phyloP scores from a whole-genome alignment of 2,113 vertebrate genomes.

The Opisthocomus hoazin region DNA sequence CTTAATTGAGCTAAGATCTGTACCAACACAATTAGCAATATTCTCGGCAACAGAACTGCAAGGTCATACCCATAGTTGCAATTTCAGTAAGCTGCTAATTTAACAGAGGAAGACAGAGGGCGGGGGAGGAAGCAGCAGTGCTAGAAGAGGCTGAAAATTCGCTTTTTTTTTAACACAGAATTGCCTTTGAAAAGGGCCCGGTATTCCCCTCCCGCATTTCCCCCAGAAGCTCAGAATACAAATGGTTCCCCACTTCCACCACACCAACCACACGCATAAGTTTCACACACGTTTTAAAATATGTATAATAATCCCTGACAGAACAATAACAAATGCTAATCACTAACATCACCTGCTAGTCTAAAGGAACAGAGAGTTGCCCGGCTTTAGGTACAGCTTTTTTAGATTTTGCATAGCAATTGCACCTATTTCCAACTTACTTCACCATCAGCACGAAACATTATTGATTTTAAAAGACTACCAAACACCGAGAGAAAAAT shows the following conservation, averaged over 20 bases:
- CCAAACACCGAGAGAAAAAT: neutral
- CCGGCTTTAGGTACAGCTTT: neutral
- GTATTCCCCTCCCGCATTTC: neutral
- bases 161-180: neutral
- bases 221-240: neutral
- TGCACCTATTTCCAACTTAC: neutral
- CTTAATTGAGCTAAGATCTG: neutral
- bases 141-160: neutral
- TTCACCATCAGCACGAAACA: neutral
- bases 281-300: neutral
- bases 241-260: neutral
- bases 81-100: neutral
- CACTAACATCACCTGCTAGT: neutral
- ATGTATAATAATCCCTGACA: neutral
- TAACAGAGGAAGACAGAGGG: neutral
- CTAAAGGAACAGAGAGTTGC: slow-evolving; percentile 1
- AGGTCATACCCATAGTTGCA: neutral
- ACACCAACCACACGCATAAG: neutral
- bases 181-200: neutral
- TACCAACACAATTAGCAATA: neutral
- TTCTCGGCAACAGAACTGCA: neutral
- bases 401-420: neutral
- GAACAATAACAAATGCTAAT: neutral
- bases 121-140: neutral
- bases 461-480: neutral